Conservation (phyloP, 2,113 vertebrate genomes). For the Gallinago media region DNA sequence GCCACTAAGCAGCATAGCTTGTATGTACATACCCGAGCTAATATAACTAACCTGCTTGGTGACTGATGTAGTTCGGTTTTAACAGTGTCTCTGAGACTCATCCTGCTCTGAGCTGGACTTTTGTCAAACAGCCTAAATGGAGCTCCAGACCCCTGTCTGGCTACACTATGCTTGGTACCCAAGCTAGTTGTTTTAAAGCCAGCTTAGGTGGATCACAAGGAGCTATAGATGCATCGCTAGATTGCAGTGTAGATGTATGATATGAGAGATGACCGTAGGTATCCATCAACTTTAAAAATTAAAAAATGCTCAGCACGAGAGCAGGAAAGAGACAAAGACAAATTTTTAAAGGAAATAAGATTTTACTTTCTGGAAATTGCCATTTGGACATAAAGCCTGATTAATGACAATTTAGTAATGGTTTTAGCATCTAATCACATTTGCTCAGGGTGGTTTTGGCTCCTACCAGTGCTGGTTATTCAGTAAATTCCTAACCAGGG, state of each 20-base stretch:
- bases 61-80: too few species aligned
- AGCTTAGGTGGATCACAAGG: not conserved
- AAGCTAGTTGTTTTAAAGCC: not conserved
- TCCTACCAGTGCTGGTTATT: not conserved
- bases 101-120: too few species aligned
- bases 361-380: conserved; percentile 43
- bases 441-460: not conserved
- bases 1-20: not conserved
- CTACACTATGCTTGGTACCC: not conserved
- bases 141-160: not conserved
- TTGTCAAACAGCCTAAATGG: not conserved
- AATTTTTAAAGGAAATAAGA: conserved; percentile 41
- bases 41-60: not conserved
- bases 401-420: not conserved
- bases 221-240: not conserved
- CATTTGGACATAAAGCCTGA: not conserved
- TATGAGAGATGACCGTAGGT: not conserved
- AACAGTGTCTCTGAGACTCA: too few species aligned
- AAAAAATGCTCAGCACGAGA: not conserved
- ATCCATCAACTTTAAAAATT: conserved; percentile 36
- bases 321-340: conserved; percentile 31
- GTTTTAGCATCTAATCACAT: conserved; percentile 20
- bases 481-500: not conserved
- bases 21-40: not conserved
- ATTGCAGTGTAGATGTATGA: not conserved